Evolutionary conservation across 2,888 invertebrate species (phyloP).

Genomic region (Arctia plantaginis): DNA sequence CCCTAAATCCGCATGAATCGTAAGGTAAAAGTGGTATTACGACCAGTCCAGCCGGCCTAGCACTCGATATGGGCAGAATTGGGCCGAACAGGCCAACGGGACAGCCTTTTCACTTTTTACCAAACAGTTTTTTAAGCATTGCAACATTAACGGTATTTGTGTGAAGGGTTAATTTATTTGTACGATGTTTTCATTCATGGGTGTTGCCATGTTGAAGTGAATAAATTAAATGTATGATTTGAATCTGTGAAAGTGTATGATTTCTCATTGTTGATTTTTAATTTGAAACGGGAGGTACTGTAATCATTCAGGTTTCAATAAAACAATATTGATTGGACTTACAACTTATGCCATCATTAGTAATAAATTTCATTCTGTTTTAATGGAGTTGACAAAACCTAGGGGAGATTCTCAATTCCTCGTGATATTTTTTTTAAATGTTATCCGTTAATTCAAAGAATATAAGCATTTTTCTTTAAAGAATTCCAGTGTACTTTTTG

Average conservation of each 20-base stretch:
- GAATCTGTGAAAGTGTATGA: background rate
- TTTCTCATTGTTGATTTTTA: background rate
- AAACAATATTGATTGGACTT: background rate
- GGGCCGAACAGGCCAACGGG: constrained; percentile 49
- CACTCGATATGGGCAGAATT: constrained; percentile 54
- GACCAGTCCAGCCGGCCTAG: constrained; percentile 55
- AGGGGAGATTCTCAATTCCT: too few species aligned
- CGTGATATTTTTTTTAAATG: too few species aligned
- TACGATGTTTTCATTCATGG: constrained; percentile 2
- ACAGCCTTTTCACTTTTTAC: constrained; percentile 58
- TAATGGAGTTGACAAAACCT: too few species aligned
- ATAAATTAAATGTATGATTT: too few species aligned
- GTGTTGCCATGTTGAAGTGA: constrained; percentile 1
- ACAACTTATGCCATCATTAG: background rate
- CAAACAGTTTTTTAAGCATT: constrained; percentile 30
- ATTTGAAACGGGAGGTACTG: background rate
- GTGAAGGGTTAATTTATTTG: constrained; percentile 39
- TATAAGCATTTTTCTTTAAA: too few species aligned
- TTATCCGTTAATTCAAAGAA: too few species aligned
- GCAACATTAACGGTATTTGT: constrained; percentile 16
- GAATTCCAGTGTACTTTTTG: too few species aligned
- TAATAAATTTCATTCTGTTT: background rate
- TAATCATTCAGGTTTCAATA: background rate
- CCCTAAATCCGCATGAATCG: constrained; percentile 21
- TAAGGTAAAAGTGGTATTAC: constrained; percentile 56